Evolutionary conservation across 2,113 vertebrate genomes (phyloP).

Genomic region (Rana temporaria): DNA sequence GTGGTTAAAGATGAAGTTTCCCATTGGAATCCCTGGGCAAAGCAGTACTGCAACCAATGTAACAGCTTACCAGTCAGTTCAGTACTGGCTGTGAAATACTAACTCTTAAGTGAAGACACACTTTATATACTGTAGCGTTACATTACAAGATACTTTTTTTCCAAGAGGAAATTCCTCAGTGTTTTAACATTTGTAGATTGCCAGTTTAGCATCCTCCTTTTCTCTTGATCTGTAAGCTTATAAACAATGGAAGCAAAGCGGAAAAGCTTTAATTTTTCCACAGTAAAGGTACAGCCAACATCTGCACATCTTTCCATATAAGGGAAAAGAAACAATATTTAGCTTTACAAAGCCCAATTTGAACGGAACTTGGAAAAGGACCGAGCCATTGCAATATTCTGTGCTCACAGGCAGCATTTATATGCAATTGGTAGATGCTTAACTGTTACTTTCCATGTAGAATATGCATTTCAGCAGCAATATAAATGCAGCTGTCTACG

Average conservation of each 20-base stretch:
- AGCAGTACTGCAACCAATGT: no score
- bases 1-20: no score
- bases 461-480: no score
- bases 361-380: background rate
- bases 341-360: constrained; percentile 20
- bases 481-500: background rate
- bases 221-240: constrained; percentile 7
- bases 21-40: no score
- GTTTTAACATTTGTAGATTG: background rate
- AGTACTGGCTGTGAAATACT: no score
- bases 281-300: constrained; percentile 50
- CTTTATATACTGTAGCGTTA: no score
- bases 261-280: constrained; percentile 18
- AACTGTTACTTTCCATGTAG: no score
- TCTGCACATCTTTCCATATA: constrained; percentile 50
- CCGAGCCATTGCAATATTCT: constrained; percentile 2
- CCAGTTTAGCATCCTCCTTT: constrained; percentile 1
- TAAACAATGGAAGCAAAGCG: constrained; percentile 31
- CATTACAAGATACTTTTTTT: no score
- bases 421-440: background rate
- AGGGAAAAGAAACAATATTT: constrained; percentile 42
- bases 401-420: background rate
- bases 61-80: no score
- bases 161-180: no score
- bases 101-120: no score